These are phyloP conservation scores for Mustela lutreola DNA, from an alignment of 2,113 vertebrate genomes.

Conservation along the genomic window DNA sequence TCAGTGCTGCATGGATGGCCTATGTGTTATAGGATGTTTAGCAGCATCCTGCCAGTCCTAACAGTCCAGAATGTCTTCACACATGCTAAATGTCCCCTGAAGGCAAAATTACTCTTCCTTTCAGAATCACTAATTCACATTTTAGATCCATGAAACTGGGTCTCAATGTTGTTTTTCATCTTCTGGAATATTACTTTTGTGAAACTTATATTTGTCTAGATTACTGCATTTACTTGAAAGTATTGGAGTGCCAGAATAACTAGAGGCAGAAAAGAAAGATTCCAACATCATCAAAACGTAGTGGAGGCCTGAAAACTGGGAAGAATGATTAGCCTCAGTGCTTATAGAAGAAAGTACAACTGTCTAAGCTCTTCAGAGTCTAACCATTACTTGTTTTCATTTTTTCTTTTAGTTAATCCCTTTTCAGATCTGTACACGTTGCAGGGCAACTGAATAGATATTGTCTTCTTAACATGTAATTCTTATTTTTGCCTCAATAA, in stretches of 20 bases:
- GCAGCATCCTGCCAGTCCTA: neutral
- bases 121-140: neutral
- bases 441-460: neutral
- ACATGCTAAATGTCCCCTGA: neutral
- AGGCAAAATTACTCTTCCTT: neutral
- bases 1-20: neutral
- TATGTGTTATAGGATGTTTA: neutral
- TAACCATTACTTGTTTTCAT: neutral
- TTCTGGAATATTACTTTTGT: constrained; percentile 22
- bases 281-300: neutral
- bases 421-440: neutral
- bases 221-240: neutral
- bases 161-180: neutral
- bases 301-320: neutral
- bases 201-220: neutral
- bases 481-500: neutral
- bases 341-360: neutral
- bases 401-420: neutral
- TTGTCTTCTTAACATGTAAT: neutral
- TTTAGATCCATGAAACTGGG: neutral
- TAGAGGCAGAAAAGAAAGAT: neutral
- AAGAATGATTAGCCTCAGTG: neutral
- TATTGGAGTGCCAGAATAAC: neutral
- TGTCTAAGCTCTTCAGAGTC: no score
- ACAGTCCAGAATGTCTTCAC: neutral